Percentiles rank a stretch among this genome's conserved stretches.
These are phyloP conservation scores for Galaxias olidus DNA, from an alignment of 2,797 vertebrate genomes.

Conservation along the genomic window DNA sequence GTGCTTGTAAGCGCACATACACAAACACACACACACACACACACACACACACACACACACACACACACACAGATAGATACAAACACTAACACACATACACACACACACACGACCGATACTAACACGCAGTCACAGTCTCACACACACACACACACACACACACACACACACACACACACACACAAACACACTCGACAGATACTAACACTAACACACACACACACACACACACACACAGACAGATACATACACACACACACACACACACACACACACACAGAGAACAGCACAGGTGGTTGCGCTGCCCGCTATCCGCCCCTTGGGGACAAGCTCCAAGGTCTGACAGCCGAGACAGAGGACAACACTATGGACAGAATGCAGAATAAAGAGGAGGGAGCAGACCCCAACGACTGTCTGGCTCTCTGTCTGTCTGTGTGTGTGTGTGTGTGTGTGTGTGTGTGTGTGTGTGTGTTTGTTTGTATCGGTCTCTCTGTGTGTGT, in stretches of 20 bases:
- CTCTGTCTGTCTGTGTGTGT: no score
- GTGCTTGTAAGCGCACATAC: no score
- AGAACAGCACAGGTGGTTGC: neutral
- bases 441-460: no score
- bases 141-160: neutral
- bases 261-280: neutral
- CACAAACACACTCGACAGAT: constrained; percentile 12
- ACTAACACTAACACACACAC: constrained; percentile 24
- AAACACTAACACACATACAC: constrained; percentile 26
- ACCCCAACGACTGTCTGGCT: no score
- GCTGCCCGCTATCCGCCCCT: no score
- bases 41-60: constrained; percentile 9
- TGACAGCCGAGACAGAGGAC: no score
- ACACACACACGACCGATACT: constrained; percentile 8
- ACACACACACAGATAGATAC: no score
- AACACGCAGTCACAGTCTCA: constrained; percentile 16
- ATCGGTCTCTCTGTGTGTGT: no score
- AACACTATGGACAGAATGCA: no score
- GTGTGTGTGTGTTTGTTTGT: no score
- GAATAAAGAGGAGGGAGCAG: no score
- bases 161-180: constrained; percentile 6
- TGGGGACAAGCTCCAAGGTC: no score
- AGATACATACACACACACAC: constrained; percentile 23
- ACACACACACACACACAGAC: constrained; percentile 2
- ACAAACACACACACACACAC: neutral